Evolutionary conservation across 2,888 invertebrate species (phyloP), one percentile per base, ranked within the genome.

Genomic region (Arrhopalites spinosus): DNA sequence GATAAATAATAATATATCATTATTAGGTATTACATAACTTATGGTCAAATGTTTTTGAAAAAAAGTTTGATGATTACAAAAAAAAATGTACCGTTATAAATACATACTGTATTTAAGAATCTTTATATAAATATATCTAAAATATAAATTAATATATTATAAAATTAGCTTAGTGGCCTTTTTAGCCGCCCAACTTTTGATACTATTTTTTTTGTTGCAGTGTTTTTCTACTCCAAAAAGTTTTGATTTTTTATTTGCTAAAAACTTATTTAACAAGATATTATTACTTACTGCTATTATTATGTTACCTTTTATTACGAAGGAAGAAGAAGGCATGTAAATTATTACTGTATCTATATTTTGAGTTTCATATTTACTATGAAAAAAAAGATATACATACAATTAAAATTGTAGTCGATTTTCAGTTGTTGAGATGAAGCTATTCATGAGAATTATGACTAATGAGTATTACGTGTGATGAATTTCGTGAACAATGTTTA

Each of bases 391-490:
- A 11, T 45, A 45, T 7, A 47, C 7, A n/a, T 47, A n/a, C 47
- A 47, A 17, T 47, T 47, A 13, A 47, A 47, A 61, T 17, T 25
- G 61, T 61, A 27, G 27, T 5, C 5, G 17, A 27, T 61, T 61
- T 61, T 25, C 15, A 27, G 23, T 23, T 27, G n/a, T 30, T 64
- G 30, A 53, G n/a, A 23, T 64, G 64, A 64, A 17, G 64, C 64
- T 64, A 64, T 64, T 30, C 36, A 70, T 56, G 70, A 70, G 70
- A 70, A 70, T 70, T 70, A 70, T 70, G 70, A 70, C 70, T 70
- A 68, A 70, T 70, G 70, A 70, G 70, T 70, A 70, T 70, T 70
- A 70, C 20, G 70, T 27, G 70, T 70, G 70, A 70, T 70, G 70
- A 67, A 11, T 7, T n/a, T 45, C 20, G 67, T 64, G 45, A 23